phyloP scores from a whole-genome alignment of 1,140 invertebrate species.

The Lordiphosa collinella region DNA sequence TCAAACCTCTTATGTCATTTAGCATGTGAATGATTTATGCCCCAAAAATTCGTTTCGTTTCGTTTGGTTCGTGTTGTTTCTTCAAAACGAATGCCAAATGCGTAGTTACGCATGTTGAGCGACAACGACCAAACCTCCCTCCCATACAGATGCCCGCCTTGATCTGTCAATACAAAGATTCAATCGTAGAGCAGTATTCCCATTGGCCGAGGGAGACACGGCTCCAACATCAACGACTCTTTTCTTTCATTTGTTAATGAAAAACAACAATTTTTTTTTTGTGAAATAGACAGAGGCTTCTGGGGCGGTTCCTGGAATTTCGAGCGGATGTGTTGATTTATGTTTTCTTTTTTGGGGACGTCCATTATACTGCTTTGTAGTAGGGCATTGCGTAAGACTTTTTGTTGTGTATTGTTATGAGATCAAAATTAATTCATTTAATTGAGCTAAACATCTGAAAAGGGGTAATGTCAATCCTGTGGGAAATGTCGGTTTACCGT shows the following conservation, averaged over 20 bases:
- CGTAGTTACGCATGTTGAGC: slow-evolving; percentile 62
- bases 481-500: slow-evolving; percentile 37
- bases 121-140: slow-evolving; percentile 14
- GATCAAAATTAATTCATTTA: slow-evolving; percentile 34
- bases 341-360: slow-evolving; percentile 28
- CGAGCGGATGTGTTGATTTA: slow-evolving; percentile 74
- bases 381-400: slow-evolving; percentile 51
- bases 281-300: slow-evolving; percentile 52
- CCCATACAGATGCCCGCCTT: slow-evolving; percentile 18
- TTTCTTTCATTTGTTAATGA: slow-evolving; percentile 27
- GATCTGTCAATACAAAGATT: slow-evolving; percentile 37
- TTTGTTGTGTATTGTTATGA: slow-evolving; percentile 34
- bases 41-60: slow-evolving; percentile 33
- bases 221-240: not conserved
- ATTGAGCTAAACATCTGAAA: slow-evolving; percentile 16
- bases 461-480: slow-evolving; percentile 57
- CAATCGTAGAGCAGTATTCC: slow-evolving; percentile 9
- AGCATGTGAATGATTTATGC: slow-evolving; percentile 64
- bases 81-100: slow-evolving; percentile 51
- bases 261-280: slow-evolving; percentile 41
- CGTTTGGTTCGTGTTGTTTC: slow-evolving; percentile 26
- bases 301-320: slow-evolving; percentile 67
- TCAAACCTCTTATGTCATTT: slow-evolving; percentile 20
- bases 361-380: slow-evolving; percentile 1
- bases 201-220: slow-evolving; percentile 13